Conservation (phyloP, 1,140 invertebrate species). For the Drosophila takahashii region DNA sequence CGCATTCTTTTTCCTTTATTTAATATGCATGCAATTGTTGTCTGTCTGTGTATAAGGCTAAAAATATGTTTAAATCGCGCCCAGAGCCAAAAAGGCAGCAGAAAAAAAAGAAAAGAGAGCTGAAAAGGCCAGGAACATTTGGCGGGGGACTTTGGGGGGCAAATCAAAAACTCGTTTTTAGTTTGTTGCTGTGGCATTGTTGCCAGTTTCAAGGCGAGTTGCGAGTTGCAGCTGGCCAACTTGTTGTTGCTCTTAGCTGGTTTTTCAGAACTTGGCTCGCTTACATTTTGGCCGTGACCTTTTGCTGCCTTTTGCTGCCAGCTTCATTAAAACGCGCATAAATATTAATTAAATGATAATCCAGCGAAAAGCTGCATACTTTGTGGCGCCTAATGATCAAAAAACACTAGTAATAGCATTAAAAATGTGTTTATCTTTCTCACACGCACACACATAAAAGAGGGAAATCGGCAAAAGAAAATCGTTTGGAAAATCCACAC, state of each 20-base stretch:
- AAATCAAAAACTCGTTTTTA: slow-evolving; percentile 64
- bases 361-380: slow-evolving; percentile 57
- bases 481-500: slow-evolving; percentile 39
- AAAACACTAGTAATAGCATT: slow-evolving; percentile 66
- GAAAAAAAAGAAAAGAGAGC: not conserved
- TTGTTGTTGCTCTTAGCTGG: slow-evolving; percentile 53
- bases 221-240: slow-evolving; percentile 64
- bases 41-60: slow-evolving; percentile 63
- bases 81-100: slow-evolving; percentile 57
- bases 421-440: slow-evolving; percentile 69
- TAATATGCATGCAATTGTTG: slow-evolving; percentile 82
- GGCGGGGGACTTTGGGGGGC: not conserved
- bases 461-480: slow-evolving; percentile 3
- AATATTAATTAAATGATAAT: slow-evolving; percentile 80
- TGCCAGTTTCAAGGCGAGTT: slow-evolving; percentile 73
- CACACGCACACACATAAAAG: slow-evolving; percentile 2
- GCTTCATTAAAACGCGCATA: slow-evolving; percentile 67
- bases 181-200: slow-evolving; percentile 54
- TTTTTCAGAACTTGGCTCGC: slow-evolving; percentile 53
- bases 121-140: slow-evolving; percentile 28
- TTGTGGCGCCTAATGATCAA: slow-evolving; percentile 49
- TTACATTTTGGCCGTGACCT: slow-evolving; percentile 77
- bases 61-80: slow-evolving; percentile 83
- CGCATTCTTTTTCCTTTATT: slow-evolving; percentile 59
- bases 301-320: slow-evolving; percentile 37